Conservation (phyloP, 2,113 vertebrate genomes). For the Salvelinus alpinus region DNA sequence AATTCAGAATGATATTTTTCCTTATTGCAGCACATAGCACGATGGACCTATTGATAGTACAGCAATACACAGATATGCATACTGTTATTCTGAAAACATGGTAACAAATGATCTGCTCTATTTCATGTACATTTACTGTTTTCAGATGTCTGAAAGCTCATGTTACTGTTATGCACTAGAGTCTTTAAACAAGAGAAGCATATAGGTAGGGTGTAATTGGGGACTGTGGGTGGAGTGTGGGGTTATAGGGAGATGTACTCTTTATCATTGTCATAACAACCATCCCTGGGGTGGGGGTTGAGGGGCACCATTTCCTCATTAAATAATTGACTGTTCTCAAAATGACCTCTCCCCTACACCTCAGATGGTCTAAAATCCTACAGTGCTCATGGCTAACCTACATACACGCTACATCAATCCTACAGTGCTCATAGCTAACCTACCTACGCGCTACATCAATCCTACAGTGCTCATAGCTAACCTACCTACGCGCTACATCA, state of each 20-base stretch:
- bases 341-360: neutral
- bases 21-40: neutral
- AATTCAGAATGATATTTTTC: neutral
- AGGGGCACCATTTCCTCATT: neutral
- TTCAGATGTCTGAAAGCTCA: neutral
- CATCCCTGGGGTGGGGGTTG: neutral
- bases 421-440: too few relatives aligned
- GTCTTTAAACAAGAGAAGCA: neutral
- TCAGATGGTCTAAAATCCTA: neutral
- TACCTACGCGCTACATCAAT: too few relatives aligned
- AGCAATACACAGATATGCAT: neutral
- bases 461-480: neutral
- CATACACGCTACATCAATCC: too few relatives aligned
- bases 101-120: neutral
- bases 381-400: neutral
- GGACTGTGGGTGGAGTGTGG: neutral
- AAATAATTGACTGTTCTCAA: neutral
- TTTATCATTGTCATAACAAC: neutral
- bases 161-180: neutral
- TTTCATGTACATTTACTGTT: neutral
- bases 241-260: neutral
- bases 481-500: neutral
- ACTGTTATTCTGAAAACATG: neutral
- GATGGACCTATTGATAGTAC: neutral
- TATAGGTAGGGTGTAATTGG: neutral